Evolutionary conservation across 2,888 invertebrate genomes (phyloP), one percentile per base, ranked within the genome.

Genomic region (Torymus texanus): DNA sequence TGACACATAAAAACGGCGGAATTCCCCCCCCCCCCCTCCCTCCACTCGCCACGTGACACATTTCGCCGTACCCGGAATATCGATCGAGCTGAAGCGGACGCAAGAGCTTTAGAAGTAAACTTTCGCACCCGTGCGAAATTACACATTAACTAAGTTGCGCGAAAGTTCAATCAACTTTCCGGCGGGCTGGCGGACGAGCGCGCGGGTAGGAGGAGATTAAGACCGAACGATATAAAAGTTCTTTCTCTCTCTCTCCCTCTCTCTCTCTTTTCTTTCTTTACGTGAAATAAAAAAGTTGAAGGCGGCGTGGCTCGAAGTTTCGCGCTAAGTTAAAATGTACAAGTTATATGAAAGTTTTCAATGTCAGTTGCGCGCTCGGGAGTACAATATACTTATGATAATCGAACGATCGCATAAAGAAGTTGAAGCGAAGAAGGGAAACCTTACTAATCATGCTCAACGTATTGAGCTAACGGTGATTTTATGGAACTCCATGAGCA

Each of bases 261-360:
- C 55, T 63, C 18, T 63, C 13, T 61, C 21, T 73, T 61, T 18
- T 62, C 41, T 55, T 65, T 41, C 24, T 29, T 10, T 50, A 12
- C 2, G 56, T 50, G 8, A 16, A 41, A 41, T 41, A 8, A 21
- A 75, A 67, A 75, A 21, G 2, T 50, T 75, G 8, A 5, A 4
- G 50, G 41, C 41, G 41, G 41, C 29, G 29, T 3, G 3, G 8
- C 8, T 8, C 41, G 59, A 68, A 68, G 55, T 24, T 68, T 53
- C 10, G 8, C 41, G 24, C 1, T 21, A 8, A 55, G 68, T 55
- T 67, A 16, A 75, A 62, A 62, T 29, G 63, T 66, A 21, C 51
- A 21, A 24, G 29, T 56, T 41, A n/a, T 11, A 29, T 29, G 29
- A 18, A 68, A 75, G 16, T 76, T 76, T 76, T 76, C 76, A 70